A percentile compares a stretch with the other conserved stretches of the same genome.
Evolutionary conservation across 2,797 vertebrate species (phyloP).

Genomic region (Cichlasoma orientale): DNA sequence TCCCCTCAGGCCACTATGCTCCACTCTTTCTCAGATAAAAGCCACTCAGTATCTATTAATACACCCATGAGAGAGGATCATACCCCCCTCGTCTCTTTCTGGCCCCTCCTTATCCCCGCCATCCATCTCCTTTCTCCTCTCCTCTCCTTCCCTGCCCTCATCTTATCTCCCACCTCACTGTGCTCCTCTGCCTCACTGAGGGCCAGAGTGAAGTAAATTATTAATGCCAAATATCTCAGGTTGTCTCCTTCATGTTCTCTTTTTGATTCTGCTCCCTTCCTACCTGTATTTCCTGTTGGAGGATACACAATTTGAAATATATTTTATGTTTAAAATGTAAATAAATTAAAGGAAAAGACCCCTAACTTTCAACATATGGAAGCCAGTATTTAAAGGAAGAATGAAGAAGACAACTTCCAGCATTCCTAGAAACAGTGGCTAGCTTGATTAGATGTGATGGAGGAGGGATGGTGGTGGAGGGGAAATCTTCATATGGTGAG

Average conservation of each 20-base stretch:
- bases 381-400: neutral
- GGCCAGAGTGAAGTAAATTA: slow-evolving; percentile 36
- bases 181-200: slow-evolving; percentile 8
- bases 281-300: neutral
- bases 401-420: neutral
- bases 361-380: neutral
- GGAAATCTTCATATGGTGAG: neutral
- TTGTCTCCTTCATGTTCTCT: neutral
- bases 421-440: neutral
- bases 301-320: neutral
- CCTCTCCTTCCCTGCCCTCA: neutral
- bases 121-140: slow-evolving; percentile 27
- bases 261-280: neutral
- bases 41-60: slow-evolving; percentile 78
- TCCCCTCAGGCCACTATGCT: slow-evolving; percentile 56
- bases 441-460: neutral
- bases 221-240: slow-evolving; percentile 33
- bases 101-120: neutral
- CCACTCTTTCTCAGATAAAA: slow-evolving; percentile 70
- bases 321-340: too few species aligned
- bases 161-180: neutral
- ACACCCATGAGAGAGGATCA: slow-evolving; percentile 55
- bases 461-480: neutral
- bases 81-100: slow-evolving; percentile 17
- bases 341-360: neutral